phyloP scores from a whole-genome alignment of 2,888 invertebrate genomes.

The Pandemis corylana region DNA sequence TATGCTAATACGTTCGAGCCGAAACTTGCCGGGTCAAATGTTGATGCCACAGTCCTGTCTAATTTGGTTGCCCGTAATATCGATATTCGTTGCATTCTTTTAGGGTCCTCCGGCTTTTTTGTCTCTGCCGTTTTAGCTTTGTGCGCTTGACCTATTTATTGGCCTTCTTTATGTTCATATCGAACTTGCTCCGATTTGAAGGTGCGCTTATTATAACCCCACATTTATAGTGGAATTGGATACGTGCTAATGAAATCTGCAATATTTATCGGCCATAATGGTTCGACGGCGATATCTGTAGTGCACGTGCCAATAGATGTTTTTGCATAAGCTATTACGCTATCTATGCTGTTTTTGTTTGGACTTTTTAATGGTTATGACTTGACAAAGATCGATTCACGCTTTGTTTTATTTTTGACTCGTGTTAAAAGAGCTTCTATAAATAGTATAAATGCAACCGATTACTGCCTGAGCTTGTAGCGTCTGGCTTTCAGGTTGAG shows the following conservation, averaged over 20 bases:
- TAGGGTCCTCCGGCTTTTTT: neutral
- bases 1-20: conserved; percentile 52
- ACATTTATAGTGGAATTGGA: conserved; percentile 26
- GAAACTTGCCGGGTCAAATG: conserved; percentile 57
- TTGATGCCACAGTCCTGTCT: conserved; percentile 33
- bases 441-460: too few relatives aligned
- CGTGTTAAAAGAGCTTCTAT: neutral
- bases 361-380: neutral
- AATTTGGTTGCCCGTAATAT: conserved; percentile 34
- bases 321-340: neutral
- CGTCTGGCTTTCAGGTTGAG: too few relatives aligned
- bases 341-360: neutral
- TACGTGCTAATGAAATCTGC: conserved; percentile 27
- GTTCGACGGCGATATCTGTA: conserved; percentile 1
- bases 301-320: conserved; percentile 6
- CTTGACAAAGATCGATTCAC: neutral
- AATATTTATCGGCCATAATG: conserved; percentile 27
- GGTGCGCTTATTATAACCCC: conserved; percentile 17
- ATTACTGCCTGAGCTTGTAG: too few relatives aligned
- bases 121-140: conserved; percentile 11
- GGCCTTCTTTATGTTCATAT: conserved; percentile 20
- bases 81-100: conserved; percentile 28
- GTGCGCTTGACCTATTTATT: conserved; percentile 39
- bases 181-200: conserved; percentile 26
- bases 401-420: neutral